Percentiles rank a stretch among this genome's conserved stretches.
Evolutionary conservation across 2,888 invertebrate species (phyloP).

Genomic region (Parnassius orleans): DNA sequence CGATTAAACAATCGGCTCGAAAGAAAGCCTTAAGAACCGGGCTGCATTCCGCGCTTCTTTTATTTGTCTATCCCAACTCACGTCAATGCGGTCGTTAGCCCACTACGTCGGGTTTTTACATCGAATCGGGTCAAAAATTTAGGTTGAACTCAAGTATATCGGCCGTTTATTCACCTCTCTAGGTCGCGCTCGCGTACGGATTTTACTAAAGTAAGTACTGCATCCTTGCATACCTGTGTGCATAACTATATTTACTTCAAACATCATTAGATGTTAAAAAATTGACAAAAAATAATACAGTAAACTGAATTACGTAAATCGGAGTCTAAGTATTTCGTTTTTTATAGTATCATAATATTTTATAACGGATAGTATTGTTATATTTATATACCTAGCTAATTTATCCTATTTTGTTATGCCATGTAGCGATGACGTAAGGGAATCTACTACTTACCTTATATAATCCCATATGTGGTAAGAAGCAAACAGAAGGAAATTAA

Average conservation of each 20-base stretch:
- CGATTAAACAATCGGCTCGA: constrained; percentile 30
- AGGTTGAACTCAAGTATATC: constrained; percentile 67
- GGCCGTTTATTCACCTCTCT: constrained; percentile 74
- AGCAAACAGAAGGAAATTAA: too few species aligned
- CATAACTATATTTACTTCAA: background rate
- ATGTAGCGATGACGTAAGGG: too few species aligned
- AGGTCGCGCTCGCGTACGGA: constrained; percentile 51
- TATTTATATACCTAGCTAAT: too few species aligned
- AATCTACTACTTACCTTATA: too few species aligned
- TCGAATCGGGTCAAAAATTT: constrained; percentile 74
- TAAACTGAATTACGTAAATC: too few species aligned
- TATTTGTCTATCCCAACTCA: constrained; percentile 62
- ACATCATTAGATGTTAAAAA: too few species aligned
- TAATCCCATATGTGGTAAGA: too few species aligned
- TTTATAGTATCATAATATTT: too few species aligned
- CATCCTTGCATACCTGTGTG: background rate
- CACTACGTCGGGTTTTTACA: constrained; percentile 56
- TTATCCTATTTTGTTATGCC: too few species aligned
- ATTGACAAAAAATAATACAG: too few species aligned
- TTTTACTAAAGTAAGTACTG: background rate
- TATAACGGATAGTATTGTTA: too few species aligned
- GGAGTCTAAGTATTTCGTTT: too few species aligned
- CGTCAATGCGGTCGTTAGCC: constrained; percentile 65
- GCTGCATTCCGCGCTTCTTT: constrained; percentile 59
- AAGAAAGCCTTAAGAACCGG: constrained; percentile 48